Base-by-base conservation (phyloP, 2,797 vertebrate species). In the Amblyopsis hoosieri region DNA sequence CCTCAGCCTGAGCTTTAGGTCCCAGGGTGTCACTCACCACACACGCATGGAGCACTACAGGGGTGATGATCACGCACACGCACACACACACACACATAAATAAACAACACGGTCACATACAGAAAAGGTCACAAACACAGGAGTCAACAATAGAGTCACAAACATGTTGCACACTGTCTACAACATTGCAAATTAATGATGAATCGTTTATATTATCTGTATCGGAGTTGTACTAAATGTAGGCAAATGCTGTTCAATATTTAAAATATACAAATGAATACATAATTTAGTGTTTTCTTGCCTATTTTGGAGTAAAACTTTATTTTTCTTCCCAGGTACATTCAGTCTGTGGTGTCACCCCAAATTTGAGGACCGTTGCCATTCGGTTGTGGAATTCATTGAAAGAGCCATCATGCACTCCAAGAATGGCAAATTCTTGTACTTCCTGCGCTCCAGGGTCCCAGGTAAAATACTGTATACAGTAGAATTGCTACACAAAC, bases 361-460 rank as follows among this genome's bases (percentile, higher is more conserved):
- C 0, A 90, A 90, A 81, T 98, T 98, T 66, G 97, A 99, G 78
- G 97, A 98, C 71, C 96, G 97, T 59, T 98, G 97, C 82, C 97
- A 99, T 81, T 99, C 97, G 0, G 97, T 99, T 90, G 97, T 99
- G 80, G 97, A 99, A 85, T 98, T 99, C 81, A 99, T 99, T 49
- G 96, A 98, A 85, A 92, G 96, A 45, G 97, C 97, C 31, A 97
- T 97, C 88, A 98, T 98, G 96, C 96, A 99, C 87, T 99, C 97
- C 54, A 99, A 99, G 82, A 98, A 98, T 0, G 97, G 96, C 51
- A 98, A 97, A 77, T 98, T 99, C 75, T 95, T 99, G 67, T 99
- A 99, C 87, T 99, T 99, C 89, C 92, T 98, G 62, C 93, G 96
- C 45, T 99, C 96, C 78, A 90, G 97, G 74, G 97, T 99, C 59